Percentiles rank a stretch among this genome's conserved stretches.
phyloP scores from a whole-genome alignment of 2,113 vertebrate species.

The Ammodytes marinus region DNA sequence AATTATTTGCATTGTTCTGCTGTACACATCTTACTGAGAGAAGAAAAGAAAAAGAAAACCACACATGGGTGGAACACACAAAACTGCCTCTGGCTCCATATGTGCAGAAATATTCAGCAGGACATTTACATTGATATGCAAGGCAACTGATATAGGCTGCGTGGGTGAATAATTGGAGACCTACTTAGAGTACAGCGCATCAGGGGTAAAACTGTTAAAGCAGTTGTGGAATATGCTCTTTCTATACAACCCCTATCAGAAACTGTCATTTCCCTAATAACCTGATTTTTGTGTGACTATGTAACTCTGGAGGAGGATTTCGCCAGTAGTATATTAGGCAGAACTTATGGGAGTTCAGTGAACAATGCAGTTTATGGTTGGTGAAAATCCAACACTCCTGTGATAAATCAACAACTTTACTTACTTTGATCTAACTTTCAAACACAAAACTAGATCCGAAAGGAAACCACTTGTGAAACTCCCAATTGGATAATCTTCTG shows the following conservation, averaged over 20 bases:
- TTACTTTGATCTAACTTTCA: conserved; percentile 26
- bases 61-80: background rate
- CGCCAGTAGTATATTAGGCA: background rate
- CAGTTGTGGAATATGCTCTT: conserved; percentile 9
- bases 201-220: conserved; percentile 30
- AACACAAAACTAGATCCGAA: background rate
- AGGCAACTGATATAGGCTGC: conserved; percentile 45
- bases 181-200: conserved; percentile 39
- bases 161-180: conserved; percentile 44
- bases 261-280: conserved; percentile 5
- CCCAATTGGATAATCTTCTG: conserved; percentile 38
- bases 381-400: background rate
- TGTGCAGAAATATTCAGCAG: conserved; percentile 35
- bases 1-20: background rate
- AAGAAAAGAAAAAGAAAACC: no score
- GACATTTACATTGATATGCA: conserved; percentile 45
- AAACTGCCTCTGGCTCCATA: conserved; percentile 30
- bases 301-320: background rate
- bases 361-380: background rate
- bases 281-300: background rate
- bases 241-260: background rate
- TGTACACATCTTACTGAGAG: background rate
- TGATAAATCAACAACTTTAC: background rate
- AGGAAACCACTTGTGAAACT: conserved; percentile 12
- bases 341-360: background rate